Evolutionary conservation across 1,140 invertebrate species (phyloP).

Genomic region (Galendromus occidentalis): DNA sequence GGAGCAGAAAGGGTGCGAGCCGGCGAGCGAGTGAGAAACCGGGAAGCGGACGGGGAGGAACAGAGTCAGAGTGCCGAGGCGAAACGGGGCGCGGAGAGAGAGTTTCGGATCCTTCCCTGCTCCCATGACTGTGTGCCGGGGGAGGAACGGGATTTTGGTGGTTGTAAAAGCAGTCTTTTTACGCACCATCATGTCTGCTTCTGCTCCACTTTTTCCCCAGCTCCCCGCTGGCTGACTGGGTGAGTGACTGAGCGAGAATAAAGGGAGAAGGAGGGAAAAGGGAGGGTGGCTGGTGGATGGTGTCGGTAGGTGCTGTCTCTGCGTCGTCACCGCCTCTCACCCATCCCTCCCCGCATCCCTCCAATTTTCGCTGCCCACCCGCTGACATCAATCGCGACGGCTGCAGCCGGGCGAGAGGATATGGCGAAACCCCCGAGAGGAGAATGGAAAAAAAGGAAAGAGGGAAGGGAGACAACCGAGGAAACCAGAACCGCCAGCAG

Average conservation of each 20-base stretch:
- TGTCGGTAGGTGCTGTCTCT: no score
- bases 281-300: no score
- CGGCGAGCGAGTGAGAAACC: neutral
- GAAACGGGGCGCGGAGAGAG: no score
- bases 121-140: no score
- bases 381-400: slow-evolving; percentile 4
- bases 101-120: no score
- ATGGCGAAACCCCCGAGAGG: neutral
- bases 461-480: neutral
- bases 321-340: neutral
- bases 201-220: neutral
- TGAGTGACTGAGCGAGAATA: no score
- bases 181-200: slow-evolving; percentile 8
- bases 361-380: neutral
- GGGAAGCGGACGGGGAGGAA: neutral
- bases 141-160: neutral
- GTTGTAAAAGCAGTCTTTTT: slow-evolving; percentile 12
- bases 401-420: neutral
- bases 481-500: neutral
- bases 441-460: neutral
- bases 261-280: no score
- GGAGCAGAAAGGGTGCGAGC: neutral
- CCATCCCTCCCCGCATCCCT: neutral
- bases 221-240: no score
- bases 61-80: neutral